A percentile compares a stretch with the other conserved stretches of the same genome.
phyloP scores from a whole-genome alignment of 2,797 vertebrate genomes.

The Harpagifer antarcticus region DNA sequence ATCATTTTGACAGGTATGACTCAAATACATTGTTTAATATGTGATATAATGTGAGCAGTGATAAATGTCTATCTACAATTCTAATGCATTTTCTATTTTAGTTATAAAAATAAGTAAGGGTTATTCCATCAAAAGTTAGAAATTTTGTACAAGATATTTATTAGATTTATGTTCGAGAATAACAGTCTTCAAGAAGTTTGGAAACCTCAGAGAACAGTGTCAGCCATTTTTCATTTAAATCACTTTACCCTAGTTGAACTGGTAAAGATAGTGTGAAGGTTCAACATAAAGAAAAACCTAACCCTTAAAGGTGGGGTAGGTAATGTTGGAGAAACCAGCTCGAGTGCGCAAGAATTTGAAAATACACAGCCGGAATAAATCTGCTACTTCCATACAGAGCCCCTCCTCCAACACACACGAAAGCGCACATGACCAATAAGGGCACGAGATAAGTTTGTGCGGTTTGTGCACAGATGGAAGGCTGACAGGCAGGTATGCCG shows the following conservation, averaged over 20 bases:
- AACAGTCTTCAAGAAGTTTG: neutral
- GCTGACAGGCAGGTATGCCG: no score
- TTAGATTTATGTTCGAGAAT: neutral
- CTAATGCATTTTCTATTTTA: neutral
- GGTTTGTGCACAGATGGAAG: no score
- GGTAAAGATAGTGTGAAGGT: neutral
- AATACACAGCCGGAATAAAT: no score
- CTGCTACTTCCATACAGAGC: no score
- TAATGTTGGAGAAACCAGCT: no score
- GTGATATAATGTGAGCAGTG: neutral
- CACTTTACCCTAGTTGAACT: neutral
- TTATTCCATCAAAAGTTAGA: constrained; percentile 3
- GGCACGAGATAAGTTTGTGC: no score
- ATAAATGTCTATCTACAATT: neutral
- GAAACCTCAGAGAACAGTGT: neutral
- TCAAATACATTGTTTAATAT: constrained; percentile 8
- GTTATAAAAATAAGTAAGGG: neutral
- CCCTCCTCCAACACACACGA: no score
- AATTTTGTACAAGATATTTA: neutral
- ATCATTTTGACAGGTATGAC: constrained; percentile 11
- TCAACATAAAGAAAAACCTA: no score
- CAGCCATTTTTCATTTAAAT: neutral
- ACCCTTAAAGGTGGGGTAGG: no score
- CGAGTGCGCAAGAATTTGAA: no score
- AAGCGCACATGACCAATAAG: no score